Conservation (phyloP, 2,797 vertebrate genomes). For the Poecilia wingei region DNA sequence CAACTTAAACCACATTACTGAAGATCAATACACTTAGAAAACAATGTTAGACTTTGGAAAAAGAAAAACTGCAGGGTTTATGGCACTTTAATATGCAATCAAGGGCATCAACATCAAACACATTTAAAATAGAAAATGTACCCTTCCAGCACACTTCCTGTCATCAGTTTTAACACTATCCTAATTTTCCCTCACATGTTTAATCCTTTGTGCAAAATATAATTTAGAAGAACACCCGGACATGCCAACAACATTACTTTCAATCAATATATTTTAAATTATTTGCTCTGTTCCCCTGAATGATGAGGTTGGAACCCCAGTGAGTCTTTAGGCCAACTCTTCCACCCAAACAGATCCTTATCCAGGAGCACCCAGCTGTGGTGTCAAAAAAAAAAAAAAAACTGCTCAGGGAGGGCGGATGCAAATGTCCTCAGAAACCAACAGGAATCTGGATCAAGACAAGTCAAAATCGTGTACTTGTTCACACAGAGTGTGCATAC, state of each 20-base stretch:
- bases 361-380: slow-evolving; percentile 49
- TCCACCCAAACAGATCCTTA: slow-evolving; percentile 40
- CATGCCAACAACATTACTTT: background rate
- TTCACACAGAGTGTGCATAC: slow-evolving; percentile 15
- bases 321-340: background rate
- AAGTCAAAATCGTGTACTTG: slow-evolving; percentile 34
- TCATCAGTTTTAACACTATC: background rate
- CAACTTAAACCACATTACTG: background rate
- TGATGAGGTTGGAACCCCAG: slow-evolving; percentile 24
- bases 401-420: background rate
- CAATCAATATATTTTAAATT: background rate
- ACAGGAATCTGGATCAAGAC: slow-evolving; percentile 32
- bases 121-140: background rate
- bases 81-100: background rate
- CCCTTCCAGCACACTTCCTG: background rate
- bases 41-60: background rate
- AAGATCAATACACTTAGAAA: background rate
- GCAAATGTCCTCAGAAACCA: slow-evolving; percentile 29
- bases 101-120: background rate
- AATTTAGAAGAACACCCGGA: background rate
- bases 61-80: background rate
- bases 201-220: background rate
- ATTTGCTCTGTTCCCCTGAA: slow-evolving; percentile 27
- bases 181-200: background rate
- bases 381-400: slow-evolving; percentile 19